These are phyloP conservation scores for Dorcus hopei DNA, from an alignment of 2,888 invertebrate species.

Conservation along the genomic window DNA sequence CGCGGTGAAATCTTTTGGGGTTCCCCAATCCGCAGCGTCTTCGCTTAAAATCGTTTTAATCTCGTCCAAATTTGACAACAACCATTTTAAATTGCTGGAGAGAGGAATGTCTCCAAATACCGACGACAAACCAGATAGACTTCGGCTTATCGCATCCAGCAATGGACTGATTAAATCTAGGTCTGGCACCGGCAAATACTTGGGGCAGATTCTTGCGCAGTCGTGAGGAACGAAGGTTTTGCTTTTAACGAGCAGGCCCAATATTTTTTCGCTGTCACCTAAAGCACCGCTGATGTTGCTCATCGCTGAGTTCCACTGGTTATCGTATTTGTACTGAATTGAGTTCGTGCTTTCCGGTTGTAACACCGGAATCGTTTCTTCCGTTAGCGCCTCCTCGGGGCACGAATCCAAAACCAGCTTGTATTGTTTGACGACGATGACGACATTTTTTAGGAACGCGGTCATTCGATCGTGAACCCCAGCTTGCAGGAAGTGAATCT, in stretches of 20 bases:
- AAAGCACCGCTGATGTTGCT: constrained; percentile 26
- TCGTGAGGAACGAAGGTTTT: constrained; percentile 29
- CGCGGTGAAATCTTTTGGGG: constrained; percentile 17
- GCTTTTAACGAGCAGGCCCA: constrained; percentile 29
- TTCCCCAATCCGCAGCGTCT: constrained; percentile 12
- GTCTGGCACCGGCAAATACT: constrained; percentile 39
- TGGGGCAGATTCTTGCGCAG: constrained; percentile 30
- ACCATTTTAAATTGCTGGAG: constrained; percentile 32
- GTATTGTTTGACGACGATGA: constrained; percentile 66
- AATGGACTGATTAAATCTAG: constrained; percentile 30
- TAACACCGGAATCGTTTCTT: constrained; percentile 32
- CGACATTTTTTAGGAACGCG: constrained; percentile 52
- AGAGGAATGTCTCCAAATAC: constrained; percentile 32
- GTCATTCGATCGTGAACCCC: constrained; percentile 47
- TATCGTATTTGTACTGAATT: constrained; percentile 36
- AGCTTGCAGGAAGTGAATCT: constrained; percentile 30
- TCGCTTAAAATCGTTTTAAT: constrained; percentile 7
- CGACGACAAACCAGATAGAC: constrained; percentile 22
- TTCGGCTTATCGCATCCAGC: constrained; percentile 19
- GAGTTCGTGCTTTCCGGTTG: constrained; percentile 28
- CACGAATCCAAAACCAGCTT: constrained; percentile 62
- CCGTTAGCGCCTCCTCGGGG: constrained; percentile 48
- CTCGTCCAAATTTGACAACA: constrained; percentile 22
- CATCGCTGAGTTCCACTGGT: constrained; percentile 33
- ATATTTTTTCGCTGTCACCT: constrained; percentile 27